Conservation (phyloP, 2,797 vertebrate species). For the Epinephelus coioides region DNA sequence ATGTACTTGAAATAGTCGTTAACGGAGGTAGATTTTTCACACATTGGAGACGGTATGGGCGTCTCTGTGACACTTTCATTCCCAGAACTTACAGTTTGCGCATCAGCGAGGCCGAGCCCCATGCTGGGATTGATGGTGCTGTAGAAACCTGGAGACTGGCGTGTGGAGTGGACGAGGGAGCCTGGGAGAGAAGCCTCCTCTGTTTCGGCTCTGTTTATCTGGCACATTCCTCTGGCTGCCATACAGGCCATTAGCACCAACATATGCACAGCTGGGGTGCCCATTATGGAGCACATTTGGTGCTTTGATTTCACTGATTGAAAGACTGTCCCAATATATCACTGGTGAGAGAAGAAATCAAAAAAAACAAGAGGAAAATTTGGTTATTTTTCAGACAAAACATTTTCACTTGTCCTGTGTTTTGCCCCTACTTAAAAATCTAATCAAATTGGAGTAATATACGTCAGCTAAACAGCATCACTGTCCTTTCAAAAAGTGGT, state of each 20-base stretch:
- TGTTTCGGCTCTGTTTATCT: slow-evolving; percentile 80
- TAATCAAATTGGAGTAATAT: slow-evolving; percentile 13
- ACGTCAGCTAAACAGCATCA: slow-evolving; percentile 50
- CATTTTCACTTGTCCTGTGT: not conserved
- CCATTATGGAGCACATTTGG: slow-evolving; percentile 85
- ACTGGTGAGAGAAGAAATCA: slow-evolving; percentile 51
- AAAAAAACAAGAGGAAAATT: not conserved
- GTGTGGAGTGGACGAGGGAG: slow-evolving; percentile 60
- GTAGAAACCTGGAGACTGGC: slow-evolving; percentile 55
- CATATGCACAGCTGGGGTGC: slow-evolving; percentile 78
- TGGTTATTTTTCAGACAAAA: slow-evolving; percentile 40
- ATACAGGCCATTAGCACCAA: slow-evolving; percentile 86
- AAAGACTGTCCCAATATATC: slow-evolving; percentile 63
- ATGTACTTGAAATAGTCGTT: slow-evolving; percentile 92
- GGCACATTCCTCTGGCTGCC: slow-evolving; percentile 85
- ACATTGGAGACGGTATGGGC: slow-evolving; percentile 63
- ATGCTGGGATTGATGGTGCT: slow-evolving; percentile 67
- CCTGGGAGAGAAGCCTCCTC: slow-evolving; percentile 35
- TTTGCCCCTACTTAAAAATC: slow-evolving; percentile 6
- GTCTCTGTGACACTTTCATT: slow-evolving; percentile 45
- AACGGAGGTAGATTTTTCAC: slow-evolving; percentile 84
- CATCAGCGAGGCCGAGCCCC: not conserved
- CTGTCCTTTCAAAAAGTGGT: slow-evolving; percentile 55
- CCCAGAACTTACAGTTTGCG: slow-evolving; percentile 22
- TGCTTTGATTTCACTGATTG: slow-evolving; percentile 73